These are phyloP conservation scores for Diadumene lineata DNA, from an alignment of 92 coral and sea anemone species.

Conservation along the genomic window DNA sequence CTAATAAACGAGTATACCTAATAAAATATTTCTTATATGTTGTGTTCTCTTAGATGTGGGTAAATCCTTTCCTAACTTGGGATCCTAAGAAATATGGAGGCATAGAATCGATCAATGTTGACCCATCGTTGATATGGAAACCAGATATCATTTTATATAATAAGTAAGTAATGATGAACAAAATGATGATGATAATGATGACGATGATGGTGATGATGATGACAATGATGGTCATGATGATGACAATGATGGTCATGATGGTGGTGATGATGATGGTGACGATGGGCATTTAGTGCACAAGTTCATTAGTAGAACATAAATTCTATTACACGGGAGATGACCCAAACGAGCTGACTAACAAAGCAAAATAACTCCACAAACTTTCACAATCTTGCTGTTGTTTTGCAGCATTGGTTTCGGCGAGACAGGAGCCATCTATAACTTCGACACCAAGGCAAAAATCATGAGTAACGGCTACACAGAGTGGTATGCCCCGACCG, in stretches of 20 bases:
- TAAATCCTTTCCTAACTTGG: slow-evolving; percentile 79
- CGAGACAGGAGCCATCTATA: slow-evolving; percentile 94
- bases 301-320: too few relatives aligned
- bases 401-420: slow-evolving; percentile 81
- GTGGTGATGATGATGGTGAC: too few relatives aligned
- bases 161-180: slow-evolving; percentile 75
- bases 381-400: too few relatives aligned
- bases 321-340: too few relatives aligned
- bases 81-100: slow-evolving; percentile 62
- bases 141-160: slow-evolving; percentile 89
- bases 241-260: too few relatives aligned
- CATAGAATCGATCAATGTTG: slow-evolving; percentile 59
- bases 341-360: too few relatives aligned
- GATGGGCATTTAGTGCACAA: too few relatives aligned
- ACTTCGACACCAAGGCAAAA: slow-evolving; percentile 80
- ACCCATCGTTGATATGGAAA: slow-evolving; percentile 78
- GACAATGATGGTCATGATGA: too few relatives aligned
- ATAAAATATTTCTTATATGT: background rate
- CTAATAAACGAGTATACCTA: background rate
- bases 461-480: slow-evolving; percentile 68
- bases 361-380: too few relatives aligned
- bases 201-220: too few relatives aligned
- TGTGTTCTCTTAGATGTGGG: slow-evolving; percentile 69
- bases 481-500: slow-evolving; percentile 93
- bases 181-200: too few relatives aligned